Percentiles rank a stretch among this genome's conserved stretches.
These are phyloP conservation scores for Anarrhichthys ocellatus DNA, from an alignment of 2,113 vertebrate species.

Conservation along the genomic window DNA sequence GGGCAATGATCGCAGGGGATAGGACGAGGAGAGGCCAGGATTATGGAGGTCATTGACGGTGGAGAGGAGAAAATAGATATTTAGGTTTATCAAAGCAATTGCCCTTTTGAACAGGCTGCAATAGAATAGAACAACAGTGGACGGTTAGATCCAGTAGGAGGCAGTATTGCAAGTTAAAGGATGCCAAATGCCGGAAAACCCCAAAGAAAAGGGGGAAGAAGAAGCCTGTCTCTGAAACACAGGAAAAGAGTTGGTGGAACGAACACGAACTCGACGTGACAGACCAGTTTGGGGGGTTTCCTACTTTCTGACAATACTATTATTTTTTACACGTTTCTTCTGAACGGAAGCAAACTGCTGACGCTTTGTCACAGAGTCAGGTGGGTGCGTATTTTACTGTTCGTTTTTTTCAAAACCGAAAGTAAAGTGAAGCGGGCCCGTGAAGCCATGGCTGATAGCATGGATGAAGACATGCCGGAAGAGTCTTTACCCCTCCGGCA, in stretches of 20 bases:
- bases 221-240: background rate
- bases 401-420: conserved; percentile 54
- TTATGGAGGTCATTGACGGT: too few relatives aligned
- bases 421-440: conserved; percentile 35
- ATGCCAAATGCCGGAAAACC: background rate
- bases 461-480: conserved; percentile 67
- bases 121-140: background rate
- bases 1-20: too few relatives aligned
- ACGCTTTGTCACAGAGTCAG: background rate
- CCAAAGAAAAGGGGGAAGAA: background rate
- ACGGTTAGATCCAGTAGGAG: background rate
- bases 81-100: background rate
- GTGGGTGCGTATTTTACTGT: background rate
- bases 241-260: conserved; percentile 4
- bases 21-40: too few relatives aligned
- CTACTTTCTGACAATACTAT: background rate
- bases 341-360: rapidly evolving
- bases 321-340: background rate
- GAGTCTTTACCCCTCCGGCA: conserved; percentile 58
- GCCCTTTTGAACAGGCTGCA: background rate
- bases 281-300: background rate
- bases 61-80: too few relatives aligned
- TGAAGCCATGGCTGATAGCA: conserved; percentile 52
- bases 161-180: background rate
- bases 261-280: background rate